phyloP scores from a whole-genome alignment of 2,888 invertebrate genomes.

The Caenorhabditis virilis region DNA sequence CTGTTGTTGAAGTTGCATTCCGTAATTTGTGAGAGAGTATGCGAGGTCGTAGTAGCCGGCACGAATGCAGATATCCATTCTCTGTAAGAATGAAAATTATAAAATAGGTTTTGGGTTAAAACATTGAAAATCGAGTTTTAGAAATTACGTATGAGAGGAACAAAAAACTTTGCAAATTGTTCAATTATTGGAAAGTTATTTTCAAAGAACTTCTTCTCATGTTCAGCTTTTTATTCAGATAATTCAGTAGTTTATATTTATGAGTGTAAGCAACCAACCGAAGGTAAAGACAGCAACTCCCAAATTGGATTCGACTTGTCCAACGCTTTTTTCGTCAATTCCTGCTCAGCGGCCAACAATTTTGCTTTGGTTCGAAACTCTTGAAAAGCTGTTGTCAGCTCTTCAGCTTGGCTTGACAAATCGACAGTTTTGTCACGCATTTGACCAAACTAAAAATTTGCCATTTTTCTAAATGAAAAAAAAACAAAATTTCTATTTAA shows the following conservation, averaged over 20 bases:
- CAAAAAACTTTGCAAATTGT: no score
- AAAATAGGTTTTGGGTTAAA: no score
- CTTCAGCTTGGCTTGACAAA: slow-evolving; percentile 51
- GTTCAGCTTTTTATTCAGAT: background rate
- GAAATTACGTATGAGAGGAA: no score
- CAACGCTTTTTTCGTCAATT: slow-evolving; percentile 44
- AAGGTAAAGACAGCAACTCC: slow-evolving; percentile 59
- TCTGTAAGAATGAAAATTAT: slow-evolving; percentile 34
- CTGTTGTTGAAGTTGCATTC: slow-evolving; percentile 53
- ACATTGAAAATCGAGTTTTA: no score
- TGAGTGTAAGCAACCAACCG: no score
- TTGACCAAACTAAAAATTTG: slow-evolving; percentile 56
- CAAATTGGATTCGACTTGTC: slow-evolving; percentile 55
- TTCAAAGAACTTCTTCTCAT: background rate
- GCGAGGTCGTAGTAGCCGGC: slow-evolving; percentile 65
- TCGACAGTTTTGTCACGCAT: slow-evolving; percentile 55
- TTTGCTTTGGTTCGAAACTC: slow-evolving; percentile 50
- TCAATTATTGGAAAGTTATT: background rate
- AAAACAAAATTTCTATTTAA: background rate
- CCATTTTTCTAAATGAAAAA: background rate
- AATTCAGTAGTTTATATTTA: no score
- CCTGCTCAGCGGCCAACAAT: slow-evolving; percentile 45
- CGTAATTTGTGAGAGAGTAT: slow-evolving; percentile 66
- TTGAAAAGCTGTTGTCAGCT: slow-evolving; percentile 49
- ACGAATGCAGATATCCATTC: slow-evolving; percentile 66